Evolutionary conservation across 2,113 vertebrate genomes (phyloP).

Genomic region (Serinus canaria): DNA sequence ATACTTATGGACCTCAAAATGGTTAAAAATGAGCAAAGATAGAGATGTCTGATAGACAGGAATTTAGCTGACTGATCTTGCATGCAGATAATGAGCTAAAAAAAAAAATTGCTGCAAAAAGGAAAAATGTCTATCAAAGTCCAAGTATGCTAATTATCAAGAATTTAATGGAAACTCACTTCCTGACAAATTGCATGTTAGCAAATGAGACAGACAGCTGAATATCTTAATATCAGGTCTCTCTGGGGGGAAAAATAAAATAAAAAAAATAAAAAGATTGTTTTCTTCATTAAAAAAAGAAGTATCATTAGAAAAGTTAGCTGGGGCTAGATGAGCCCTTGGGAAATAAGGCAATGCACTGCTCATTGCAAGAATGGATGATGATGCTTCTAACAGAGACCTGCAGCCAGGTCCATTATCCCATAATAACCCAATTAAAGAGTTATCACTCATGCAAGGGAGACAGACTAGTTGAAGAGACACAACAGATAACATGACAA

Average conservation of each 20-base stretch:
- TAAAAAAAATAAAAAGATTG: not conserved
- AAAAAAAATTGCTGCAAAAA: constrained; percentile 24
- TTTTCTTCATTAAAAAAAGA: constrained; percentile 28
- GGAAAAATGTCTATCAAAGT: constrained; percentile 48
- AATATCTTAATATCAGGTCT: constrained; percentile 42
- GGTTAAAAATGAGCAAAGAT: not conserved
- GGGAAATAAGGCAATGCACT: not conserved
- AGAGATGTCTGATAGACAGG: not conserved
- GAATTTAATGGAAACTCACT: constrained; percentile 52
- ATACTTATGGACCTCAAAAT: not conserved
- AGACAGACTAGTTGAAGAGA: not conserved
- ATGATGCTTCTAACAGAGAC: constrained; percentile 1
- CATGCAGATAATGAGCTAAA: constrained; percentile 20
- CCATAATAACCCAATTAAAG: constrained; percentile 51
- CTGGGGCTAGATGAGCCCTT: not conserved
- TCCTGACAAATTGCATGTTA: constrained; percentile 53
- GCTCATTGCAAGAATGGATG: not conserved
- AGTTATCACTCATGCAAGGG: not conserved
- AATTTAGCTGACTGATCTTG: constrained; percentile 38
- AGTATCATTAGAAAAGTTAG: constrained; percentile 13
- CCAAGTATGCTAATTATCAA: constrained; percentile 44
- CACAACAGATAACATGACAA: not conserved
- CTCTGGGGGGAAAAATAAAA: not conserved
- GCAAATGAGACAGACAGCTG: constrained; percentile 36
- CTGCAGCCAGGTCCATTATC: not conserved